Percentiles rank a stretch among this genome's conserved stretches.
Conservation (phyloP, 2,113 vertebrate species). For the Phalacrocorax brasilianus region DNA sequence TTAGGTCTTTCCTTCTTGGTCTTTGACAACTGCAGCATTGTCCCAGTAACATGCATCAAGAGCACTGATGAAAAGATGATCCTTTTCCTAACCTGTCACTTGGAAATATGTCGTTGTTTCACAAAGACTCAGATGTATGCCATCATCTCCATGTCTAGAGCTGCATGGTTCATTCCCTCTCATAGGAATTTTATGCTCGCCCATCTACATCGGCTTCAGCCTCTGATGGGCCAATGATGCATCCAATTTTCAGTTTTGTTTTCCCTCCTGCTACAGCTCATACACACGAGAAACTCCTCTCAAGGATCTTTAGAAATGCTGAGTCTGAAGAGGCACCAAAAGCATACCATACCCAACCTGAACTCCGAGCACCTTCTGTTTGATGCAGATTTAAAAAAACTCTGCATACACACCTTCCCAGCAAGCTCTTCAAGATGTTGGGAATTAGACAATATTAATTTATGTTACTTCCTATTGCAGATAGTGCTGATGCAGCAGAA, state of each 20-base stretch:
- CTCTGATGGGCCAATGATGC: background rate
- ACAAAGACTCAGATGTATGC: background rate
- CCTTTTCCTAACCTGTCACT: background rate
- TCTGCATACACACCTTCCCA: background rate
- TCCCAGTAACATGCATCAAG: background rate
- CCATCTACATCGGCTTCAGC: background rate
- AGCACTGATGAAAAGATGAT: background rate
- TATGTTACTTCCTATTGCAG: background rate
- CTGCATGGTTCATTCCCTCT: background rate
- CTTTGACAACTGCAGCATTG: background rate
- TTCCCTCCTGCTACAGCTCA: background rate
- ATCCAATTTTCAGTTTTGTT: background rate
- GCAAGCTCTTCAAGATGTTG: background rate
- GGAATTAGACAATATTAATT: background rate
- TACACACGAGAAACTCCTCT: background rate
- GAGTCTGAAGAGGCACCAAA: background rate
- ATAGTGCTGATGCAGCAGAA: background rate
- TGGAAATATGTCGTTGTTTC: background rate
- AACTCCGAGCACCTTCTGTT: background rate
- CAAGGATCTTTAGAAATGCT: background rate
- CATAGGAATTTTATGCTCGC: background rate
- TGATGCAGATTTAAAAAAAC: background rate
- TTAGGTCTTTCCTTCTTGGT: background rate
- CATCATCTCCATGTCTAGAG: background rate
- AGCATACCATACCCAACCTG: background rate